Evolutionary conservation across 2,113 vertebrate genomes (phyloP).

Genomic region (Microcebus tavaratra): DNA sequence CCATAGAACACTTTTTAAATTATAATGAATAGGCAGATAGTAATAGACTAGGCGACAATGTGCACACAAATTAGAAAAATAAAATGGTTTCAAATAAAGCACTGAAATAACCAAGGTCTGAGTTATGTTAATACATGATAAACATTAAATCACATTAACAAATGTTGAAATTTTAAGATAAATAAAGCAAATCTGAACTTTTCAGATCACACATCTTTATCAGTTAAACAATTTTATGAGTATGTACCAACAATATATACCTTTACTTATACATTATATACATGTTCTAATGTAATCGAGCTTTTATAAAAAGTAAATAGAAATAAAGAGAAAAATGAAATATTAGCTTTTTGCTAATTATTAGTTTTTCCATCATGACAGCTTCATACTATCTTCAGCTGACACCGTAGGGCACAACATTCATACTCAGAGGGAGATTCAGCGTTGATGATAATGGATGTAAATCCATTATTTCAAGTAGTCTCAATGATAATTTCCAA

Average conservation of each 20-base stretch:
- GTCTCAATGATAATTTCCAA: not conserved
- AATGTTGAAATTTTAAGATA: slow-evolving; percentile 2
- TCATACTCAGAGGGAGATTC: not conserved
- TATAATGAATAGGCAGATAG: not conserved
- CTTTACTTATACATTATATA: not conserved
- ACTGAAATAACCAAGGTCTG: not conserved
- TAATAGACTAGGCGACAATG: not conserved
- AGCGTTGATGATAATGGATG: not conserved
- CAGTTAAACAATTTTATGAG: not conserved
- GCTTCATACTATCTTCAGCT: not conserved
- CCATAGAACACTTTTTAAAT: not conserved
- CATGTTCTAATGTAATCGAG: not conserved
- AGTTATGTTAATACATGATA: slow-evolving; percentile 12
- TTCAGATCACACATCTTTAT: not conserved
- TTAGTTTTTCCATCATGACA: slow-evolving; percentile 1
- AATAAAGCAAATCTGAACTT: slow-evolving; percentile 31
- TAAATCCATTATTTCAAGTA: slow-evolving; percentile 25
- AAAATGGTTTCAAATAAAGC: slow-evolving; percentile 29
- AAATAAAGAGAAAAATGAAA: not conserved
- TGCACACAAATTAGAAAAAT: slow-evolving; percentile 19
- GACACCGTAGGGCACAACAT: not conserved
- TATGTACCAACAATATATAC: not conserved
- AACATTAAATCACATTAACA: slow-evolving; percentile 9
- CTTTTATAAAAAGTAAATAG: slow-evolving; percentile 38
- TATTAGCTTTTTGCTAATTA: not conserved